Evolutionary conservation across 2,888 invertebrate genomes (phyloP), one percentile per base, ranked within the genome.

Genomic region (Cremastinae sp.): DNA sequence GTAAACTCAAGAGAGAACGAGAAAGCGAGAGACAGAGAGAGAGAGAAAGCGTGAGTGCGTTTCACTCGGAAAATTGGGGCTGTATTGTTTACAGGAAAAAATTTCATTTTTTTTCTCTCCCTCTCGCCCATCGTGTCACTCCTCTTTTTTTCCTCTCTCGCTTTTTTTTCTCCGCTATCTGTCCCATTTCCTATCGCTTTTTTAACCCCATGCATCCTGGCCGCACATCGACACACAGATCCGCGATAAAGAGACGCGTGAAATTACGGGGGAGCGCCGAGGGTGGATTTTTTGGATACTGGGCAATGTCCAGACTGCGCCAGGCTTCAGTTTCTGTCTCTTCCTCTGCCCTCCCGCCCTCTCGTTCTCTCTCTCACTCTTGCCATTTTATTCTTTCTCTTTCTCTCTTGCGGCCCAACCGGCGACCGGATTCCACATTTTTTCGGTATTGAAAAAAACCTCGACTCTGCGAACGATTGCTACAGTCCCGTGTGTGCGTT

Each of bases 71-170:
- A 78, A 78, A 78, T 75, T 49, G 74, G 45, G 51, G 64, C 59
- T 69, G 65, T 73, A 68, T 78, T 78, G 71, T 75, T 75, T 75
- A 69, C 78, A 75, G 73, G 22, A 10, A n/a, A 51, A 72, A 73
- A 62, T 71, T 75, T 75, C 61, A 71, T 68, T 66, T 75, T 70
- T 71, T 74, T 66, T 68, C 14, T 59, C 28, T 51, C 51, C 1
- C 41, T 62, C 58, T 10, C 14, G 14, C 39, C 49, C 47, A 14
- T 28, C 28, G 28, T 28, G 28, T 28, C 8, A 18, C 28, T 14
- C 1, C 14, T 39, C 16, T 14, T 45, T 37, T 53, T 39, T 49
- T 41, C 12, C n/a, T 7, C 35, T 9, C 18, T 37, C 8, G 18
- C 43, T 65, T 35, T 41, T 53, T n/a, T 28, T 28, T 28, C 28